Percentiles rank a stretch among this genome's conserved stretches.
Evolutionary conservation across 2,797 vertebrate genomes (phyloP).

Genomic region (Acanthurus leucopareius): DNA sequence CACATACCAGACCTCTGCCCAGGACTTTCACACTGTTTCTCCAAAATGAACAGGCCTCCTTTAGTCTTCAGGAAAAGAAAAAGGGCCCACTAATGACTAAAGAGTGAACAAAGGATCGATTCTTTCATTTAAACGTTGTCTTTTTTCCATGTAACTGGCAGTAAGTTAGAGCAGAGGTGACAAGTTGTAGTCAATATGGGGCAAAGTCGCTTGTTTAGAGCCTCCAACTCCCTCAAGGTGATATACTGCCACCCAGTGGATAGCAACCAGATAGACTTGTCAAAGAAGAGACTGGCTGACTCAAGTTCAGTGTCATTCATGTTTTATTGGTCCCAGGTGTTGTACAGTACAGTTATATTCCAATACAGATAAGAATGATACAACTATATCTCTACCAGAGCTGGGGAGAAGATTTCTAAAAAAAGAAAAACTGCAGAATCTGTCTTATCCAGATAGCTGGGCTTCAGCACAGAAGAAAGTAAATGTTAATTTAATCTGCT

Average conservation of each 20-base stretch:
- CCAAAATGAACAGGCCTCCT: neutral
- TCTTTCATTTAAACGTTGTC: neutral
- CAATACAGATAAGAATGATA: conserved; percentile 31
- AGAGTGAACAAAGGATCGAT: neutral
- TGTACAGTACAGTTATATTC: conserved; percentile 30
- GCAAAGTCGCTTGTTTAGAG: conserved; percentile 49
- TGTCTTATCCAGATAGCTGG: conserved; percentile 2
- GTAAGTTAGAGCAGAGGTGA: conserved; percentile 2
- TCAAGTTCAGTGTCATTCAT: conserved; percentile 2
- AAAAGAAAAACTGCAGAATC: neutral
- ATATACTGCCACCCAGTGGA: conserved; percentile 66
- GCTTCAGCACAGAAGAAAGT: neutral
- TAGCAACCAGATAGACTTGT: neutral
- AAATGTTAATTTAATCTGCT: neutral
- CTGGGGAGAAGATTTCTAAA: neutral
- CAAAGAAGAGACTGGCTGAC: neutral
- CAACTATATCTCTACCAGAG: conserved; percentile 35
- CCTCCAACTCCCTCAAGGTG: neutral
- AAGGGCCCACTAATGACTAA: neutral
- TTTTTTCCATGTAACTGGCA: conserved; percentile 10
- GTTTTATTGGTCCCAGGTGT: conserved; percentile 55
- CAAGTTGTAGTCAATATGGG: conserved; percentile 51
- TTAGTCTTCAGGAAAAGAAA: neutral
- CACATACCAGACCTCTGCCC: conserved; percentile 23
- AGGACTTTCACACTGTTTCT: neutral